Percentiles rank a stretch among this genome's conserved stretches.
These are phyloP conservation scores for Adelges cooleyi DNA, from an alignment of 1,140 invertebrate genomes.

Conservation along the genomic window DNA sequence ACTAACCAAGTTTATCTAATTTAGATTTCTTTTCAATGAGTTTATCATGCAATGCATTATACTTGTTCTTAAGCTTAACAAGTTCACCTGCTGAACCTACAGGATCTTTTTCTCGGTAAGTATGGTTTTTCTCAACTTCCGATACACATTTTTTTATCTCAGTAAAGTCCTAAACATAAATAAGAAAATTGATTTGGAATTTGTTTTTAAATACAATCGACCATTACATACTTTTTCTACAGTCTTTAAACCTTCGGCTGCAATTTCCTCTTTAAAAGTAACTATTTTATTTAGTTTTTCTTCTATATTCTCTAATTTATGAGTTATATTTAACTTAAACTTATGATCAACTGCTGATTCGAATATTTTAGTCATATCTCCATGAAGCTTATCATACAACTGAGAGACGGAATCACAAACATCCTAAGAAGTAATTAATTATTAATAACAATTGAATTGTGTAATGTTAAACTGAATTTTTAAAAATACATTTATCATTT, in stretches of 20 bases:
- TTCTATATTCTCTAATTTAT: slow-evolving; percentile 12
- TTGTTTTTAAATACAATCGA: too few species aligned
- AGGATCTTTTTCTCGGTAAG: slow-evolving; percentile 9
- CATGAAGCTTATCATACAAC: slow-evolving; percentile 16
- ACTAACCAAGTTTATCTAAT: slow-evolving; percentile 19
- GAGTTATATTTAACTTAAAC: not conserved
- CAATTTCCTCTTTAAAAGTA: slow-evolving; percentile 18
- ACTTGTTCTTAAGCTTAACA: slow-evolving; percentile 22
- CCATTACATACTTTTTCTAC: slow-evolving; percentile 19
- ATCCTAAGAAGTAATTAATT: not conserved
- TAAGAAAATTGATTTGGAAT: too few species aligned
- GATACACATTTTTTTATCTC: slow-evolving; percentile 21
- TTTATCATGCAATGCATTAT: slow-evolving; percentile 10
- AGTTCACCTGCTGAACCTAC: slow-evolving; percentile 12
- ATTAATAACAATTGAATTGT: not conserved
- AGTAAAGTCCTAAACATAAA: slow-evolving; percentile 3
- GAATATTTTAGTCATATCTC: slow-evolving; percentile 8
- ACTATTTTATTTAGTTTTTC: slow-evolving; percentile 7
- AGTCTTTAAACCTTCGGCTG: slow-evolving; percentile 1
- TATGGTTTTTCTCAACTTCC: slow-evolving; percentile 17
- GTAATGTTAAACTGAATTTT: too few species aligned
- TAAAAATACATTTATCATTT: slow-evolving; percentile 27
- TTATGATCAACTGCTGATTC: slow-evolving; percentile 3
- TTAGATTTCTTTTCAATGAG: slow-evolving; percentile 15
- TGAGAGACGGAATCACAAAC: slow-evolving; percentile 24